phyloP scores from a whole-genome alignment of 2,888 invertebrate genomes.

The Ctenicera cuprea region DNA sequence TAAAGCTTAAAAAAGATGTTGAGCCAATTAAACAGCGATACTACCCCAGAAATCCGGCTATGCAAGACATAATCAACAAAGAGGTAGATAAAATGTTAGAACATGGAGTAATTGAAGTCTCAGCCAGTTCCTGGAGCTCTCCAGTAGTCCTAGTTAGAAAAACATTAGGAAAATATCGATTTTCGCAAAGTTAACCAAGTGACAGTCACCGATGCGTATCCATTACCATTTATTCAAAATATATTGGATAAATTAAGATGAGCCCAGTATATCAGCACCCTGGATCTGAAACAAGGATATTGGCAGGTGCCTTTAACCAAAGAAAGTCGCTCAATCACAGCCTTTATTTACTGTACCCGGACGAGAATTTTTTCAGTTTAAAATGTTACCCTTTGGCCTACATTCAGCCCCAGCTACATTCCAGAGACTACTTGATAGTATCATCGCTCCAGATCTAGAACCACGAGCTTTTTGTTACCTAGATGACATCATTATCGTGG shows the following conservation, averaged over 20 bases:
- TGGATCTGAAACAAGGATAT: too few species aligned
- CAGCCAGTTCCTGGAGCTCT: slow-evolving; percentile 39
- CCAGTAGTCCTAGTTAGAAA: slow-evolving; percentile 36
- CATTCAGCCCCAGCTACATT: slow-evolving; percentile 45
- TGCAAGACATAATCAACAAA: background rate
- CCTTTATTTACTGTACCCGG: too few species aligned
- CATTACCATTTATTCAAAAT: too few species aligned
- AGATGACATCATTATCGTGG: too few species aligned
- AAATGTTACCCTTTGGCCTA: slow-evolving; percentile 27
- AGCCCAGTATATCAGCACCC: slow-evolving; percentile 54
- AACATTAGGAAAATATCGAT: slow-evolving; percentile 22
- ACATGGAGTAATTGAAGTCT: slow-evolving; percentile 24
- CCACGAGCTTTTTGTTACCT: too few species aligned
- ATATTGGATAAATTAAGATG: too few species aligned
- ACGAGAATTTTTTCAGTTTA: slow-evolving; percentile 29
- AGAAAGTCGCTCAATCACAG: slow-evolving; percentile 54
- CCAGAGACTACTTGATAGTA: too few species aligned
- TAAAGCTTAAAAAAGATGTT: background rate
- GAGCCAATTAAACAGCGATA: slow-evolving; percentile 13
- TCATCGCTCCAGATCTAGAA: too few species aligned
- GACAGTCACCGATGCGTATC: slow-evolving; percentile 56
- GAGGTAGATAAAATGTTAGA: too few species aligned
- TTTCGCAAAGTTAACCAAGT: too few species aligned
- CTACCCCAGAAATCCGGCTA: too few species aligned
- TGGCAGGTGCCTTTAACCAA: too few species aligned